Base-by-base conservation (phyloP, 1,140 invertebrate genomes). In the Drosophila tsacasi region DNA sequence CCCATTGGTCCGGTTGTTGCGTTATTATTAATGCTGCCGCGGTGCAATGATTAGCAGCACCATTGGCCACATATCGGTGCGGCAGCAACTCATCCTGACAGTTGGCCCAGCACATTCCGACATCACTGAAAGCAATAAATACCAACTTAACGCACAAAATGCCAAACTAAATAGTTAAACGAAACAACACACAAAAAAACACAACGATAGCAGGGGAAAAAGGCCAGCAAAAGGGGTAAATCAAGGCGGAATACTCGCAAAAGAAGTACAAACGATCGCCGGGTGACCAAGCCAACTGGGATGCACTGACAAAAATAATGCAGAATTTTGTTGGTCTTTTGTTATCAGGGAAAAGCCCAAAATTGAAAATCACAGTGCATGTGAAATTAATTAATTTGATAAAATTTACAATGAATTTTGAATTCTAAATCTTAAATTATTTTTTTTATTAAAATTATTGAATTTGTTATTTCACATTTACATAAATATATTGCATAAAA, bases 131-230 rank as follows among this genome's bases (percentile, higher is more conserved):
- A 91, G 91, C 91, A 92, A 92, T 92, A 92, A 92, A 92, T 92
- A 92, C 91, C 91, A 92, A 92, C 87, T 92, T 92, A 92, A 92
- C 91, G 91, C 91, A 92, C 91, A 92, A 92, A 92, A 92, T 92
- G 79, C 89, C 89, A 86, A 92, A 92, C 85, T 92, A 92, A 74
- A 92, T 92, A 90, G 90, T 91, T 92, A 86, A 85, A 65, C 65
- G 76, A 91, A 92, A 69, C 62, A 92, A 58, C 40, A 15, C 54
- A 37, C 40, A 52, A 40, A 50, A 55, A 52, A 49, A 9, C 17
- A 57, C 27, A 58, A 19, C 19, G 57, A 23, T 50, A 19, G 54
- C 47, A 52, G 50, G 30, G 15, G 32, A 54, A 66, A 63, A 50
- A 42, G 25, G 35, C 17, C 57, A 52, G 39, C 13, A 67, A 57